These are phyloP conservation scores for Eledone cirrhosa DNA, from an alignment of 2,888 invertebrate genomes.

Conservation along the genomic window DNA sequence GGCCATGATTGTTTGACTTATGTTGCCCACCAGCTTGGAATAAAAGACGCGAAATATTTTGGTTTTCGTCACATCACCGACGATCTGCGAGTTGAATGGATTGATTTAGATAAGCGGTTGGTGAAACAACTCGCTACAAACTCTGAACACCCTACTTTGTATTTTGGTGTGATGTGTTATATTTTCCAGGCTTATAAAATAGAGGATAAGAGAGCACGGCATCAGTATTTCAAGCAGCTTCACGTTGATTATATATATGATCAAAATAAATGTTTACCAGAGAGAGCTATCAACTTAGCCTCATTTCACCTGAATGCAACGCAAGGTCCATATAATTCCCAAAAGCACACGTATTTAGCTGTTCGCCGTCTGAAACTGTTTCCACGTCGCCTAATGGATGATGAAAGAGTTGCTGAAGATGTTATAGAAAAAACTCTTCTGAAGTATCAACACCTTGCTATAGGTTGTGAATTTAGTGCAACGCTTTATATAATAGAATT, in stretches of 20 bases:
- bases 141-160: constrained; percentile 75
- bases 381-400: constrained; percentile 84
- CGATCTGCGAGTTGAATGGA: constrained; percentile 77
- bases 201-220: constrained; percentile 91
- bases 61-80: constrained; percentile 85
- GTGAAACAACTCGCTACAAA: constrained; percentile 94
- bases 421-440: constrained; percentile 56
- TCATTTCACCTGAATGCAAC: constrained; percentile 96
- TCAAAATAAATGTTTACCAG: constrained; percentile 85
- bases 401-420: constrained; percentile 53
- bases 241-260: constrained; percentile 95
- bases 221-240: constrained; percentile 90
- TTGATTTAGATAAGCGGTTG: constrained; percentile 90
- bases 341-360: constrained; percentile 89
- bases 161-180: constrained; percentile 93
- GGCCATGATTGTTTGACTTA: constrained; percentile 88
- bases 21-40: constrained; percentile 91
- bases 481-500: constrained; percentile 94
- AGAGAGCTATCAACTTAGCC: constrained; percentile 90
- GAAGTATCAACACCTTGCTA: constrained; percentile 63
- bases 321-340: constrained; percentile 90
- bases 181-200: constrained; percentile 87
- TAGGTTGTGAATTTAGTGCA: constrained; percentile 76
- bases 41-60: constrained; percentile 93
- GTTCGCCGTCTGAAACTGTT: constrained; percentile 89